Conservation (phyloP, 2,113 vertebrate genomes). For the Centropristis striata region DNA sequence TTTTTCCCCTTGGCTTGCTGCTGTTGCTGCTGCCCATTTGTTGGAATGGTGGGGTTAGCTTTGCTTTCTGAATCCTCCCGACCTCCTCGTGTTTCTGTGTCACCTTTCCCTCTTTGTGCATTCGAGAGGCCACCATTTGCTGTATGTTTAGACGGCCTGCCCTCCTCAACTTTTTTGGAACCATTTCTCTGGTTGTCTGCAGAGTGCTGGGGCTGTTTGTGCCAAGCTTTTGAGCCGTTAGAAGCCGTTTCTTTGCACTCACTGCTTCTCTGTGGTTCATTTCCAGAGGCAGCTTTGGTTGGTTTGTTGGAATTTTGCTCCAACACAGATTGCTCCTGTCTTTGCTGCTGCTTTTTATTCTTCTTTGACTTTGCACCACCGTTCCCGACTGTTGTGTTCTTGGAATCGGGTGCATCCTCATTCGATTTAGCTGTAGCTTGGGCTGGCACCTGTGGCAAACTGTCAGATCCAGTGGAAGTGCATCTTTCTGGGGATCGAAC, state of each 20-base stretch:
- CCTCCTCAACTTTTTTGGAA: slow-evolving; percentile 78
- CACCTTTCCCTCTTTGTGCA: slow-evolving; percentile 84
- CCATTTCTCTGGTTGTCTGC: slow-evolving; percentile 74
- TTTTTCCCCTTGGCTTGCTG: slow-evolving; percentile 92
- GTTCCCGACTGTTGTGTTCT: slow-evolving; percentile 69
- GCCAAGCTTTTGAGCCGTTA: slow-evolving; percentile 69
- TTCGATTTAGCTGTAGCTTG: slow-evolving; percentile 79
- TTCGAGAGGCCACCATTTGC: slow-evolving; percentile 65
- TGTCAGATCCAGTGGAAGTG: slow-evolving; percentile 72
- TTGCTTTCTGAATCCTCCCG: slow-evolving; percentile 78
- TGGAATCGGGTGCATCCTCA: slow-evolving; percentile 80
- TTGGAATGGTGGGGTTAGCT: slow-evolving; percentile 51
- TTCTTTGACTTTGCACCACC: slow-evolving; percentile 87
- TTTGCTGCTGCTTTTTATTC: slow-evolving; percentile 89
- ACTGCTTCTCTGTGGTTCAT: slow-evolving; percentile 82
- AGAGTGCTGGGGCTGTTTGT: slow-evolving; percentile 73
- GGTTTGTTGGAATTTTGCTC: slow-evolving; percentile 81
- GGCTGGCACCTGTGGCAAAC: slow-evolving; percentile 69
- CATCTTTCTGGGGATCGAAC: slow-evolving; percentile 91
- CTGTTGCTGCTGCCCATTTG: slow-evolving; percentile 87
- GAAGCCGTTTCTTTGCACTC: slow-evolving; percentile 70
- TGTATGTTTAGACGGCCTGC: slow-evolving; percentile 79
- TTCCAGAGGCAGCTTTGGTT: slow-evolving; percentile 79
- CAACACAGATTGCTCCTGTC: slow-evolving; percentile 73
- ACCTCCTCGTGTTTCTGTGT: slow-evolving; percentile 68